A percentile compares a stretch with the other conserved stretches of the same genome.
phyloP scores from a whole-genome alignment of 2,113 vertebrate species.

The Hyperoodon ampullatus region DNA sequence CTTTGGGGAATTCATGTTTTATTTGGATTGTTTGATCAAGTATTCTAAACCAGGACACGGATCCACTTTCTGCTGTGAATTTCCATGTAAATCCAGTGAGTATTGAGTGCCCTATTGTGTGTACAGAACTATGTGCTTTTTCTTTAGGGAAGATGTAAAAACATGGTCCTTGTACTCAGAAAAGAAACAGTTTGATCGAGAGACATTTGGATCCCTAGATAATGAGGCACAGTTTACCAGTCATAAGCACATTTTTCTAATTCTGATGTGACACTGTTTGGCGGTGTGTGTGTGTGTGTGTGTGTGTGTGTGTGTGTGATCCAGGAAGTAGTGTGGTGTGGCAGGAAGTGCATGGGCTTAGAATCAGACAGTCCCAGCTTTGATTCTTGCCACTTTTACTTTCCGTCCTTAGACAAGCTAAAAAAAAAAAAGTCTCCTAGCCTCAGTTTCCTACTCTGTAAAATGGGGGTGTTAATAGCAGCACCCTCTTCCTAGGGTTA shows the following conservation, averaged over 20 bases:
- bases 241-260: neutral
- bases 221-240: neutral
- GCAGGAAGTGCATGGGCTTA: neutral
- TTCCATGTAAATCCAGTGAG: neutral
- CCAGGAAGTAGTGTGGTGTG: neutral
- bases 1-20: neutral
- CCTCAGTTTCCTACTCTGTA: neutral
- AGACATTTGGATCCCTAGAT: neutral
- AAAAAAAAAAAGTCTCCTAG: neutral
- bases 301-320: neutral
- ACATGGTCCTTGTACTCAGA: neutral
- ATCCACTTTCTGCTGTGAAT: neutral
- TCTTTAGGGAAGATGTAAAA: neutral
- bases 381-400: neutral
- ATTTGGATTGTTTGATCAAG: neutral
- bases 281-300: neutral
- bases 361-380: neutral
- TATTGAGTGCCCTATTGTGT: neutral
- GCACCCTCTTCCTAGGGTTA: neutral
- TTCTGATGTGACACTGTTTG: neutral
- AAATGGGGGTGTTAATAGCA: neutral
- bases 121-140: neutral
- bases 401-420: neutral
- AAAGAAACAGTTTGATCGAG: neutral
- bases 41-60: neutral